Base-by-base conservation (phyloP, 2,888 invertebrate species). In the Monopis laevigella region DNA sequence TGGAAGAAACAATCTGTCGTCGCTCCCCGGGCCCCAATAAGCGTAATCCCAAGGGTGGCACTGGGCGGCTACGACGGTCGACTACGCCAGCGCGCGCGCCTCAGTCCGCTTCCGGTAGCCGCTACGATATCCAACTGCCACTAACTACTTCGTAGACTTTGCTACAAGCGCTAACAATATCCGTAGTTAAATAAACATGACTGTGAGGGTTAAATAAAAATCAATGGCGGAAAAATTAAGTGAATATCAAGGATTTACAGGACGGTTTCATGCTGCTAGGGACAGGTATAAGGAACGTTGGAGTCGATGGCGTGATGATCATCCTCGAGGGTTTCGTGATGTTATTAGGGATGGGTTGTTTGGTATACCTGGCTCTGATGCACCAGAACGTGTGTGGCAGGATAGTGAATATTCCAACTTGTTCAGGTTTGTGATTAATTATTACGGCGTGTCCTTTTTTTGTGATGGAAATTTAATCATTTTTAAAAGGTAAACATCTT, bases 201-300 rank as follows among this genome's bases (percentile, higher is more conserved):
- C n/a, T n/a, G n/a, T n/a, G n/a, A n/a, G n/a, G n/a, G n/a, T n/a
- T n/a, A 27, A n/a, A 27, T 6, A 27, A 11, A 27, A 27, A 11
- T 5, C 8, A 50, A 88, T 87, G 87, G 87, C 88, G 56, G 91
- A 92, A 50, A 93, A 93, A 63, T 65, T 93, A 41, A 85, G 90
- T 55, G 89, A 90, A 51, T 93, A 93, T 61, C 88, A 91, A 60
- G 92, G 93, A 1, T 69, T 87, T 40, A 65, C 86, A 1, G 92
- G 92, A 5, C 82, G 89, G 16, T 59, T 89, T 18, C 92, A 93
- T 56, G 82, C 83, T 13, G 74, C 84, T 46, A 82, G 88, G 35
- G 90, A 91, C 48, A 77, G 77, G 42, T 72, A 87, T 26, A 84
- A 82, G 42, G 88, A 88, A 56, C 82, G 82, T 45, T 87, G 84